These are phyloP conservation scores for Poliocrania exsul DNA, from an alignment of 2,797 vertebrate genomes.

Conservation along the genomic window DNA sequence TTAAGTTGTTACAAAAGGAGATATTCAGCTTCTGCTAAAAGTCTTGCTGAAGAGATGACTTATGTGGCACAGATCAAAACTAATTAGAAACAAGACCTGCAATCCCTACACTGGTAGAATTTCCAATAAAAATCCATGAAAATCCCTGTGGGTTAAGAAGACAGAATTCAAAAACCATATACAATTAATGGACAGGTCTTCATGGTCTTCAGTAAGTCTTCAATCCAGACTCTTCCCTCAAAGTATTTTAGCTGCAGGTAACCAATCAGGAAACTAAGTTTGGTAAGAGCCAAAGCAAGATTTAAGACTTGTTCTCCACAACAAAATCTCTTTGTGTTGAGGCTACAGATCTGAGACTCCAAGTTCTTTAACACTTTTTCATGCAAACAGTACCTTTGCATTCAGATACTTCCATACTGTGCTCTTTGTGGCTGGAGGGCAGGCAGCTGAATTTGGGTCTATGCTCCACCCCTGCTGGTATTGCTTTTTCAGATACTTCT, in stretches of 20 bases:
- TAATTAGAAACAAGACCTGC: neutral
- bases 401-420: slow-evolving; percentile 79
- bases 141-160: neutral
- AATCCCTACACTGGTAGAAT: neutral
- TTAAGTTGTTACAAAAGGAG: slow-evolving; percentile 30
- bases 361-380: neutral
- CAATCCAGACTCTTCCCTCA: neutral
- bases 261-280: neutral
- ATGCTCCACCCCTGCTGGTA: slow-evolving; percentile 20
- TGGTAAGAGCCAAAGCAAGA: neutral
- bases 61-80: neutral
- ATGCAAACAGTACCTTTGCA: slow-evolving; percentile 76
- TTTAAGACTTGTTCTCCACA: neutral
- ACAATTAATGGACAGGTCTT: neutral
- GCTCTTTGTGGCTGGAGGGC: slow-evolving; percentile 78
- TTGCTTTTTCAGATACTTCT: slow-evolving; percentile 51
- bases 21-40: neutral
- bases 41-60: neutral
- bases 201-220: neutral
- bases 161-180: neutral
- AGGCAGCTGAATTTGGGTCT: slow-evolving; percentile 75
- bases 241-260: neutral
- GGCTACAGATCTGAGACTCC: neutral
- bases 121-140: neutral
- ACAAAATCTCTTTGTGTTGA: neutral